Conservation (phyloP, 2,888 invertebrate genomes). For the Eledona agricola region DNA sequence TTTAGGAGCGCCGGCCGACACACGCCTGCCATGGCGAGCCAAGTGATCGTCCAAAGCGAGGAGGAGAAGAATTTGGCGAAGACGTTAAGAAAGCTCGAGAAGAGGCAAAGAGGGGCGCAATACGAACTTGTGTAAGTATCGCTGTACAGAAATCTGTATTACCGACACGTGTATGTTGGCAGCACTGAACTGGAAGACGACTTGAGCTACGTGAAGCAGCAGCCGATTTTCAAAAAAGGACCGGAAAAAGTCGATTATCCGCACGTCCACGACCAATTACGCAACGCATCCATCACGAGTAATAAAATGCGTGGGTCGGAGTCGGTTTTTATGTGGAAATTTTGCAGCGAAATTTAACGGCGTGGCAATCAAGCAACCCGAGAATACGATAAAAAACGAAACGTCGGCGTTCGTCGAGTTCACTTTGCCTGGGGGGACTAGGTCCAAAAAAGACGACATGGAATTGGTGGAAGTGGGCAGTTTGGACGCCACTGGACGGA, state of each 20-base stretch:
- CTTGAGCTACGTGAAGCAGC: conserved; percentile 42
- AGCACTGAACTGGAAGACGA: conserved; percentile 51
- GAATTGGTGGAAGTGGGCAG: conserved; percentile 58
- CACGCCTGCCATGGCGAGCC: conserved; percentile 75
- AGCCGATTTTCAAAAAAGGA: conserved; percentile 55
- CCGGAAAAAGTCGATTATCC: conserved; percentile 72
- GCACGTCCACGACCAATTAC: conserved; percentile 85
- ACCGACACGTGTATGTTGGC: conserved; percentile 2
- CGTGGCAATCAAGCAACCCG: conserved; percentile 66
- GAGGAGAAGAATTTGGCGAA: conserved; percentile 82
- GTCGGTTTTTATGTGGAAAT: conserved; percentile 10
- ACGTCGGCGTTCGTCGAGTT: conserved; percentile 86
- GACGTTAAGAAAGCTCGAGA: conserved; percentile 84
- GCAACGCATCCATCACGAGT: conserved; percentile 61
- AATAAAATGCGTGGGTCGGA: conserved; percentile 22
- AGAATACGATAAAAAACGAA: conserved; percentile 77
- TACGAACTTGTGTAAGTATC: conserved; percentile 52
- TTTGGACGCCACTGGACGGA: conserved; percentile 79
- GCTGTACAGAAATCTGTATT: conserved; percentile 7
- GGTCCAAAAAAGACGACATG: conserved; percentile 68
- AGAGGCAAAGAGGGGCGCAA: conserved; percentile 67
- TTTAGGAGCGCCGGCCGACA: conserved; percentile 24
- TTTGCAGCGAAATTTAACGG: conserved; percentile 51
- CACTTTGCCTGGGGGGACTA: conserved; percentile 76
- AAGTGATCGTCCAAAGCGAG: conserved; percentile 85